Percentiles rank a stretch among this genome's conserved stretches.
Evolutionary conservation across 2,113 vertebrate species (phyloP).

Genomic region (Dromaius novaehollandiae): DNA sequence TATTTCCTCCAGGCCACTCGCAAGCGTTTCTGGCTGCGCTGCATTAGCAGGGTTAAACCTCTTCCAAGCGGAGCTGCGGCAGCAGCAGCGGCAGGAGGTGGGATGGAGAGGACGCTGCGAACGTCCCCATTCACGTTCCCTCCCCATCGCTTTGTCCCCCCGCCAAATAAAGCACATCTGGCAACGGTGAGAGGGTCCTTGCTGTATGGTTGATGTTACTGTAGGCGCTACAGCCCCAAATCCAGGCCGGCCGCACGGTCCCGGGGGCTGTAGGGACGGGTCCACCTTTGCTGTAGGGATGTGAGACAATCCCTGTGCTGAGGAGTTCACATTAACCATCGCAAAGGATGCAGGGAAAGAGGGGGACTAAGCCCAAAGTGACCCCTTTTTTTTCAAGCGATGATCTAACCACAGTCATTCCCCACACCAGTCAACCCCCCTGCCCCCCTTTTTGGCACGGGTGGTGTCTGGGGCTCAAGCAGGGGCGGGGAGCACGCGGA

Average conservation of each 20-base stretch:
- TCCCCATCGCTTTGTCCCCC: background rate
- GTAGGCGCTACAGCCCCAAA: background rate
- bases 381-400: no score
- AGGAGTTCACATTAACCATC: no score
- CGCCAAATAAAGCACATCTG: background rate
- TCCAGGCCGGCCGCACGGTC: background rate
- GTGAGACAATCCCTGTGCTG: no score
- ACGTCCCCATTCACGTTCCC: fast-evolving
- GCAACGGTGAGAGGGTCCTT: background rate
- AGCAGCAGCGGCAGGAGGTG: background rate
- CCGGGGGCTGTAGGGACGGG: background rate
- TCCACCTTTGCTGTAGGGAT: no score
- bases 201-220: background rate
- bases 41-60: background rate
- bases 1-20: fast-evolving
- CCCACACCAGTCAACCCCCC: no score
- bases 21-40: background rate
- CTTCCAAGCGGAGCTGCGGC: background rate
- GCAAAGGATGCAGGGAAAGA: no score
- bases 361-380: no score
- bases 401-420: no score
- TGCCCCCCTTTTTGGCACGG: no score
- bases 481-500: fast-evolving
- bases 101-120: background rate
- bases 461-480: fast-evolving